Conservation (phyloP, 2,888 invertebrate genomes). For the Thecophora atra region DNA sequence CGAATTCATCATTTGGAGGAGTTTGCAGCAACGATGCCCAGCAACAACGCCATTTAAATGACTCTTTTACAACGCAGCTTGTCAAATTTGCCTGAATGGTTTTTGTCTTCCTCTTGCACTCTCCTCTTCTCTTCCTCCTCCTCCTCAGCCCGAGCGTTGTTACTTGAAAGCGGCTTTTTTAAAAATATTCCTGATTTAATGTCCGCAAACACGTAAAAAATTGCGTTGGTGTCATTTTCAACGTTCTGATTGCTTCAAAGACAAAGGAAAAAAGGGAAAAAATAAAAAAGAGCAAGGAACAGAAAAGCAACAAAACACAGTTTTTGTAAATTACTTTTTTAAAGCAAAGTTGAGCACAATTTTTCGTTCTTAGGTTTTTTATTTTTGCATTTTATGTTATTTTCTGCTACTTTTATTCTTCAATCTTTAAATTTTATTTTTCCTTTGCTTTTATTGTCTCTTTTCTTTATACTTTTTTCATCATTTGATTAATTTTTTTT, state of each 20-base stretch:
- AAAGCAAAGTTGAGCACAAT: background rate
- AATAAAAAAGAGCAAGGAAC: conserved; percentile 3
- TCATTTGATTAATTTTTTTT: too few relatives aligned
- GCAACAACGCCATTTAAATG: too few relatives aligned
- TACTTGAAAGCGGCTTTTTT: conserved; percentile 6
- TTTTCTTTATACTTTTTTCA: too few relatives aligned
- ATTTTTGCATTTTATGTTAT: background rate
- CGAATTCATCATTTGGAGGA: too few relatives aligned
- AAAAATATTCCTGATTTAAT: conserved; percentile 8
- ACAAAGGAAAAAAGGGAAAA: background rate
- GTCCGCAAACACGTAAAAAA: conserved; percentile 19
- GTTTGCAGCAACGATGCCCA: too few relatives aligned
- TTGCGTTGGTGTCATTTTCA: conserved; percentile 31
- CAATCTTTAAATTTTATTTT: background rate
- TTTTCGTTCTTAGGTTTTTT: background rate
- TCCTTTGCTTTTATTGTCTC: conserved; percentile 41
- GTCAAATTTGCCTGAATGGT: too few relatives aligned
- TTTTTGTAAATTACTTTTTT: background rate
- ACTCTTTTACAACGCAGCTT: too few relatives aligned
- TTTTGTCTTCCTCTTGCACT: background rate
- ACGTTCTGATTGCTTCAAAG: conserved; percentile 11
- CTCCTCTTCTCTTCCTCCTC: background rate
- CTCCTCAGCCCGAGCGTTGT: background rate
- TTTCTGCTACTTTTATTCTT: conserved; percentile 33
- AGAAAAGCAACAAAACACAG: conserved; percentile 1